phyloP scores from a whole-genome alignment of 2,113 vertebrate genomes.

The Aptenodytes forsteri region DNA sequence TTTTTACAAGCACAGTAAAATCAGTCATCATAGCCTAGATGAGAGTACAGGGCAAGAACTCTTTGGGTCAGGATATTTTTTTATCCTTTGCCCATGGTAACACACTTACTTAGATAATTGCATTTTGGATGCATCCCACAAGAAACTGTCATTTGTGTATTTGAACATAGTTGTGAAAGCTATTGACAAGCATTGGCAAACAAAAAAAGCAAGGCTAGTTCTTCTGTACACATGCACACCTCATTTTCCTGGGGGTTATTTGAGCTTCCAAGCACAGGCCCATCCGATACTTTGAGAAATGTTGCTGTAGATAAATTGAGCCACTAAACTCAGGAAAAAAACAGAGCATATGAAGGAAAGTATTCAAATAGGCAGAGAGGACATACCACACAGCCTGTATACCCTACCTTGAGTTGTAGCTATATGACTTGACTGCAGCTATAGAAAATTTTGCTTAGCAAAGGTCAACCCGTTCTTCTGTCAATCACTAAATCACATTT shows the following conservation, averaged over 20 bases:
- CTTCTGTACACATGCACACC: not conserved
- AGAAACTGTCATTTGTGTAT: not conserved
- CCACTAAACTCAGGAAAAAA: not conserved
- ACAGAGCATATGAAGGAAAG: not conserved
- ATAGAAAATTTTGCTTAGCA: not conserved
- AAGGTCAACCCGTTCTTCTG: not conserved
- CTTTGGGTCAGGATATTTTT: not conserved
- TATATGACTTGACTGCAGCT: not conserved
- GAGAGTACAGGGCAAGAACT: not conserved
- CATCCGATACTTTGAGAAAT: not conserved
- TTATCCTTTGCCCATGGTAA: not conserved
- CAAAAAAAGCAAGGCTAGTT: not conserved
- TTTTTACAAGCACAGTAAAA: not conserved
- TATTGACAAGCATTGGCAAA: not conserved
- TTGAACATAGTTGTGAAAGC: not conserved
- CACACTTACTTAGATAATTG: not conserved
- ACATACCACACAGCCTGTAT: not conserved
- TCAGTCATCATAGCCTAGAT: not conserved
- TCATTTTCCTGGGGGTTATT: not conserved
- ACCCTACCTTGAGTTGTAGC: not conserved
- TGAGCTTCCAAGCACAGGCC: not conserved
- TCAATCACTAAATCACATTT: constrained; percentile 2
- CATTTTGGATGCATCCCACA: not conserved
- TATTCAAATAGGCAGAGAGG: not conserved
- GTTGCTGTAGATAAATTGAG: not conserved